Conservation (phyloP, 37 sponge, comb jelly and placozoan genomes). For the Spongilla lacustris region DNA sequence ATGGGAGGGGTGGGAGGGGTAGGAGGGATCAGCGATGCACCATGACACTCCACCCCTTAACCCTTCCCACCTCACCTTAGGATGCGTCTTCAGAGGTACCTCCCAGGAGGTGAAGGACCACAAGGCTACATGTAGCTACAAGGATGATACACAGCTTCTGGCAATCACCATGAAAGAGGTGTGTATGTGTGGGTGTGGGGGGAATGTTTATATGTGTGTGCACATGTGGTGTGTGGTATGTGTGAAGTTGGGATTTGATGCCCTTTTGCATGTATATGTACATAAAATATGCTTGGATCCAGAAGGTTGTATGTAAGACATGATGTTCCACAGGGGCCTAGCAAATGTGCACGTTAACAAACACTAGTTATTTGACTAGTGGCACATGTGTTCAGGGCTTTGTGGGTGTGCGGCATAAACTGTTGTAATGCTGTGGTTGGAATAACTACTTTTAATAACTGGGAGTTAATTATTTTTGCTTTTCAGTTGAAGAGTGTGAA, state of each 20-base stretch:
- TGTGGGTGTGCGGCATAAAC: neutral
- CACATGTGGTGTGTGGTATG: neutral
- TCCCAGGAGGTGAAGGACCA: slow-evolving; percentile 46
- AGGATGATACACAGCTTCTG: slow-evolving; percentile 66
- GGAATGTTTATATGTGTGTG: neutral
- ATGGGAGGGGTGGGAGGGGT: no score
- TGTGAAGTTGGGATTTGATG: neutral
- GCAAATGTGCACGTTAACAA: no score
- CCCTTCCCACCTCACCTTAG: slow-evolving; percentile 13
- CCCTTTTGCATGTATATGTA: neutral
- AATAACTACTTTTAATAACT: neutral
- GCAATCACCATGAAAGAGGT: slow-evolving; percentile 75
- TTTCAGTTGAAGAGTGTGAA: slow-evolving; percentile 59
- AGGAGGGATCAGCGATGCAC: no score
- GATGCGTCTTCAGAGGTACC: slow-evolving; percentile 70
- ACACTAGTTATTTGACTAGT: no score
- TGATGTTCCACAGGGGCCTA: no score
- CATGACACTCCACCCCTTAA: no score
- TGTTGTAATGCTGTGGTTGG: neutral
- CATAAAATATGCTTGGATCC: neutral
- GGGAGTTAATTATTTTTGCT: neutral
- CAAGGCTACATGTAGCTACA: slow-evolving; percentile 54
- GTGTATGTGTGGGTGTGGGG: neutral
- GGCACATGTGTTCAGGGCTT: no score
- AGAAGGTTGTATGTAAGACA: no score